These are phyloP conservation scores for Rafetus swinhoei DNA, from an alignment of 2,113 vertebrate species.

Conservation along the genomic window DNA sequence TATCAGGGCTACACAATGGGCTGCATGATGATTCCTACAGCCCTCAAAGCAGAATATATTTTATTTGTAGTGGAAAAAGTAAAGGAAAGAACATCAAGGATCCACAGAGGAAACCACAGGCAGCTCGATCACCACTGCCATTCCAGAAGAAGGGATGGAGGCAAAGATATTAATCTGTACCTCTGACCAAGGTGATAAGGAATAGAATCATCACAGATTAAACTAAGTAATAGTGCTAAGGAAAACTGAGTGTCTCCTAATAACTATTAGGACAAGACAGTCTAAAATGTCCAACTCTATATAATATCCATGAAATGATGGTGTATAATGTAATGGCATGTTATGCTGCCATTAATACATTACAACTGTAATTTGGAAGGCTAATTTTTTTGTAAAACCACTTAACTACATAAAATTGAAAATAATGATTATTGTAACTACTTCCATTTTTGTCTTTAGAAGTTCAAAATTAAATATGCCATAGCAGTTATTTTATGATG, in stretches of 20 bases:
- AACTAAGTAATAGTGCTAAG: conserved; percentile 74
- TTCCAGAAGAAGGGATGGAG: conserved; percentile 31
- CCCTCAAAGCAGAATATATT: background rate
- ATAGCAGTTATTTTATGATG: conserved; percentile 80
- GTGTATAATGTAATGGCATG: conserved; percentile 84
- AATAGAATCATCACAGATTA: conserved; percentile 72
- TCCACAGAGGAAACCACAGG: background rate
- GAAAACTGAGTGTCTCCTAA: conserved; percentile 79
- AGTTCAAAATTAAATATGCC: conserved; percentile 83
- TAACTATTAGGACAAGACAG: conserved; percentile 78
- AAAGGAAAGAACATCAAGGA: background rate
- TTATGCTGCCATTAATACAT: conserved; percentile 85
- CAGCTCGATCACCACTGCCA: background rate
- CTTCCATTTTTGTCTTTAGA: conserved; percentile 80
- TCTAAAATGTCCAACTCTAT: conserved; percentile 80
- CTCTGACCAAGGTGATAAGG: conserved; percentile 51
- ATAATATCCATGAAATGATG: conserved; percentile 82
- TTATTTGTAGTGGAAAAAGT: background rate
- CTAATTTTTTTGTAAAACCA: conserved; percentile 84
- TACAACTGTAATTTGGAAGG: conserved; percentile 83
- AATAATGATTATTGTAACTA: conserved; percentile 85
- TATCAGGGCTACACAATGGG: background rate
- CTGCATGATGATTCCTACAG: background rate
- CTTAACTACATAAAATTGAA: conserved; percentile 87
- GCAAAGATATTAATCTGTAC: conserved; percentile 23